Conservation (phyloP, 2,888 invertebrate genomes). For the Phasia obesa region DNA sequence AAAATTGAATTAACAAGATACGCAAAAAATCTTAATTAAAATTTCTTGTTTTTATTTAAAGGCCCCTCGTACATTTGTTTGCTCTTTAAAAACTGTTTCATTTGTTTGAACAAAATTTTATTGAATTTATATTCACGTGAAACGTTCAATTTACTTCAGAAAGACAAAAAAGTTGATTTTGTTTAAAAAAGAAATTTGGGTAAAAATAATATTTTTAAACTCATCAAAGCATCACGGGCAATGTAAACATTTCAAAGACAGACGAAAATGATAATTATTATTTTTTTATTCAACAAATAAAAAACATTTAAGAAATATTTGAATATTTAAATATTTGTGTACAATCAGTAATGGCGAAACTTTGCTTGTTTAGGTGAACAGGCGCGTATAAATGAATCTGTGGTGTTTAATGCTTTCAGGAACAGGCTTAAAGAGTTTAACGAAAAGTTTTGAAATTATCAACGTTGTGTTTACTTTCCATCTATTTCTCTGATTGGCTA, state of each 20-base stretch:
- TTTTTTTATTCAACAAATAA: background rate
- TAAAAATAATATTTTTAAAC: conserved; percentile 63
- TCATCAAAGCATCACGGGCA: conserved; percentile 51
- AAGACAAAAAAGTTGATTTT: conserved; percentile 19
- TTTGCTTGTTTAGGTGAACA: too few relatives aligned
- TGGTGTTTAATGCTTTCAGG: too few relatives aligned
- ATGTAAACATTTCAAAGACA: conserved; percentile 44
- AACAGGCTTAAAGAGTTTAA: too few relatives aligned
- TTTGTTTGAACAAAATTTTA: conserved; percentile 51
- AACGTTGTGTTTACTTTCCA: background rate
- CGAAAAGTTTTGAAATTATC: too few relatives aligned
- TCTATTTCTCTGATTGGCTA: too few relatives aligned
- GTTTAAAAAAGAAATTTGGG: conserved; percentile 52
- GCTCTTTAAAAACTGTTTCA: conserved; percentile 65
- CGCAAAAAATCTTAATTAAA: too few relatives aligned
- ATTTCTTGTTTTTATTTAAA: too few relatives aligned
- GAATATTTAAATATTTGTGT: background rate
- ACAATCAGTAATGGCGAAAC: too few relatives aligned
- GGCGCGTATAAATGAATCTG: too few relatives aligned
- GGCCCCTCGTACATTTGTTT: conserved; percentile 5
- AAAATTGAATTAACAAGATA: too few relatives aligned
- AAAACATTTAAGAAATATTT: background rate
- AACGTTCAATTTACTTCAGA: background rate
- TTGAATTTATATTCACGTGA: conserved; percentile 15
- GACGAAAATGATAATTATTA: conserved; percentile 20